Percentiles rank a stretch among this genome's conserved stretches.
Evolutionary conservation across 2,113 vertebrate genomes (phyloP).

Genomic region (Psittacus erithacus): DNA sequence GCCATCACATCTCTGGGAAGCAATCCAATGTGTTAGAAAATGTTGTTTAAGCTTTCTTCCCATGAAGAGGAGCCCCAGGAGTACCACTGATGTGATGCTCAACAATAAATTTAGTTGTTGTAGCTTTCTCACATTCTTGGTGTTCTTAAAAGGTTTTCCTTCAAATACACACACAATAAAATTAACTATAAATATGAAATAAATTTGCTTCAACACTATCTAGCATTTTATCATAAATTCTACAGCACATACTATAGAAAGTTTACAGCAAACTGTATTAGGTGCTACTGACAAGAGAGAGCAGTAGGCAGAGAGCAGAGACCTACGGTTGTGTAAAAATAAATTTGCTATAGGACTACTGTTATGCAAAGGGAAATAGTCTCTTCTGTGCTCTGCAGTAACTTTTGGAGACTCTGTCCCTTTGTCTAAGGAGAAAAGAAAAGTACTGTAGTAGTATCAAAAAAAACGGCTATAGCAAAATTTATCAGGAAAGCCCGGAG

Average conservation of each 20-base stretch:
- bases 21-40: constrained; percentile 76
- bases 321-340: neutral
- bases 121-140: constrained; percentile 72
- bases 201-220: constrained; percentile 72
- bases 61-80: constrained; percentile 70
- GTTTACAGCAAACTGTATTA: constrained; percentile 63
- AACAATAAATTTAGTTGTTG: constrained; percentile 78
- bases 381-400: neutral
- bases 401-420: neutral
- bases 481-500: neutral
- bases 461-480: neutral
- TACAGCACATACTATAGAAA: constrained; percentile 50
- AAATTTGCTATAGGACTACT: constrained; percentile 10
- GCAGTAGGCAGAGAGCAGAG: neutral
- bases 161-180: constrained; percentile 72
- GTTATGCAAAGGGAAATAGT: neutral
- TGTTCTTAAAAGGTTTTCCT: constrained; percentile 78
- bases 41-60: constrained; percentile 81
- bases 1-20: constrained; percentile 77
- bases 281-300: neutral
- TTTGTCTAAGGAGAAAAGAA: neutral
- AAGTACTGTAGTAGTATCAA: neutral
- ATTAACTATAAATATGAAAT: constrained; percentile 76
- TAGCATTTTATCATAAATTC: constrained; percentile 76
- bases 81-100: constrained; percentile 76